These are phyloP conservation scores for Aromia moschata DNA, from an alignment of 2,888 invertebrate species.

Conservation along the genomic window DNA sequence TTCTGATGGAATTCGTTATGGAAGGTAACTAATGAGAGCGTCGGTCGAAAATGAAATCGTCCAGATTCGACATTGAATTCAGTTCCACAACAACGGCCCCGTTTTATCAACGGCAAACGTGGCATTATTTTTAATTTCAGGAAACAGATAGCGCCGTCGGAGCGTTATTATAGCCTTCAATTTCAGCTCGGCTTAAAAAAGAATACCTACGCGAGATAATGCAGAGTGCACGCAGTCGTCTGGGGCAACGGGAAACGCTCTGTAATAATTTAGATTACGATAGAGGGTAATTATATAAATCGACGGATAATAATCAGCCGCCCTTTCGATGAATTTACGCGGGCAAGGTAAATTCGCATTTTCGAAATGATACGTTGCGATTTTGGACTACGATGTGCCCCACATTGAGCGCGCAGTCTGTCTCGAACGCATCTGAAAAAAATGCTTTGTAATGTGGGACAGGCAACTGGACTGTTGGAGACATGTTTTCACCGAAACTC, in stretches of 20 bases:
- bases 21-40: too few species aligned
- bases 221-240: slow-evolving; percentile 39
- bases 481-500: too few species aligned
- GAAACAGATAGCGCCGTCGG: slow-evolving; percentile 49
- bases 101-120: slow-evolving; percentile 45
- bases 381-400: too few species aligned
- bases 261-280: slow-evolving; percentile 51
- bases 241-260: slow-evolving; percentile 48
- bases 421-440: too few species aligned
- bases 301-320: slow-evolving; percentile 39
- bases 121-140: slow-evolving; percentile 54
- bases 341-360: slow-evolving; percentile 29
- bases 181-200: slow-evolving; percentile 50
- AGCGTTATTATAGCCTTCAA: slow-evolving; percentile 48
- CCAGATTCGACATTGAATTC: slow-evolving; percentile 40
- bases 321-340: slow-evolving; percentile 30
- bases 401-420: too few species aligned
- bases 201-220: slow-evolving; percentile 51
- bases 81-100: slow-evolving; percentile 40
- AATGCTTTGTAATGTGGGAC: too few species aligned
- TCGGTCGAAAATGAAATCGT: too few species aligned
- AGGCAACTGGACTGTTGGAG: too few species aligned
- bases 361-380: slow-evolving; percentile 39
- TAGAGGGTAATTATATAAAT: slow-evolving; percentile 50
- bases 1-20: too few species aligned